Percentiles rank a stretch among this genome's conserved stretches.
Evolutionary conservation across 2,113 vertebrate species (phyloP).

Genomic region (Ctenomys sociabilis): DNA sequence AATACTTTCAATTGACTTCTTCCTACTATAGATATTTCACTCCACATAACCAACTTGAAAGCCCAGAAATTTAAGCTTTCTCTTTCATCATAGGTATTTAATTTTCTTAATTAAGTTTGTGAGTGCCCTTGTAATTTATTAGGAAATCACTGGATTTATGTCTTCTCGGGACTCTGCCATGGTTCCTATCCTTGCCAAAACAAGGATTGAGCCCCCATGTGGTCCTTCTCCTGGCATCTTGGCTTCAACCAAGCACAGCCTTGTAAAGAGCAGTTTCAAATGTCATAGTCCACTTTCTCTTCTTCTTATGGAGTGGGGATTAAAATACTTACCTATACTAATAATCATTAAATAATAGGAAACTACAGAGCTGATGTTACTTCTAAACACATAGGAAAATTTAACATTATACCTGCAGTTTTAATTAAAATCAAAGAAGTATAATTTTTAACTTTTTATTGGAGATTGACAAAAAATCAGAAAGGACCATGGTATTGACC

Average conservation of each 20-base stretch:
- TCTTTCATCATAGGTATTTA: neutral
- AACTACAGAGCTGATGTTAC: neutral
- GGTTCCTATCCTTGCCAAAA: neutral
- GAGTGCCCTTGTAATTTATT: neutral
- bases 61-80: neutral
- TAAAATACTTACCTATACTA: neutral
- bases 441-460: conserved; percentile 3
- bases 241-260: neutral
- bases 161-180: neutral
- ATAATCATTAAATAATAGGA: neutral
- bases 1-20: neutral
- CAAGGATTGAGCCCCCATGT: neutral
- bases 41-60: neutral
- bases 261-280: neutral
- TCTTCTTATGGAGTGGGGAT: neutral
- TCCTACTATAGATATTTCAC: neutral
- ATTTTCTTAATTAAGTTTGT: neutral
- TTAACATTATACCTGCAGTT: neutral
- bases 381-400: conserved; percentile 19
- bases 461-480: neutral
- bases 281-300: neutral
- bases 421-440: conserved; percentile 7
- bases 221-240: neutral
- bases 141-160: neutral
- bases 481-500: neutral